Evolutionary conservation across 2,888 invertebrate species (phyloP).

Genomic region (Trissolcus brochymenae): DNA sequence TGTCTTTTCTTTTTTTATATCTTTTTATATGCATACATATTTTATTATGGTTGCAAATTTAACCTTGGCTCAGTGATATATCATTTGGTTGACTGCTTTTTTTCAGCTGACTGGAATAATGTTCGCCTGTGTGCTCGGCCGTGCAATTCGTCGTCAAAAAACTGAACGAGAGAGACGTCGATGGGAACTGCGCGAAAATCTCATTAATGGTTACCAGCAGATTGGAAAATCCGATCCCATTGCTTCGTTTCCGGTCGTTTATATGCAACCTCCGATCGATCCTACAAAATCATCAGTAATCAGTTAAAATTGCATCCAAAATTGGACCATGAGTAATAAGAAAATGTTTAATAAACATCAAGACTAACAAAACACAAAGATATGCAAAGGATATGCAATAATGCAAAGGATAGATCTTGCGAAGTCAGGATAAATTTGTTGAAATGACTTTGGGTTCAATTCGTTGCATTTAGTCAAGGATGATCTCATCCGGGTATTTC

Average conservation of each 20-base stretch:
- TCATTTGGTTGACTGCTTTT: conserved; percentile 1
- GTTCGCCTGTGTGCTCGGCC: conserved; percentile 92
- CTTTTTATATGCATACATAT: background rate
- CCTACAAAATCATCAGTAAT: conserved; percentile 44
- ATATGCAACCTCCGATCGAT: conserved; percentile 66
- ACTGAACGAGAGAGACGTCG: conserved; percentile 83
- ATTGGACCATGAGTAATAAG: background rate
- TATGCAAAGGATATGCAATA: no score
- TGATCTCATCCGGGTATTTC: no score
- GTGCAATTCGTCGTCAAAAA: conserved; percentile 88
- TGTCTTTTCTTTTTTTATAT: no score
- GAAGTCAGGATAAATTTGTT: background rate
- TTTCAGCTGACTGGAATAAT: conserved; percentile 88
- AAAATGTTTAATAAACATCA: background rate
- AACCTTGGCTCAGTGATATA: background rate
- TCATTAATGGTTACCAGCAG: conserved; percentile 77
- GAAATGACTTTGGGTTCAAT: no score
- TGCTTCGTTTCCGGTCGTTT: conserved; percentile 70
- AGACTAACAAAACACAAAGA: background rate
- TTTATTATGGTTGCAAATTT: background rate
- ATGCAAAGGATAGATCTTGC: no score
- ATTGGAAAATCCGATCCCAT: conserved; percentile 72
- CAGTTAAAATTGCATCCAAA: conserved; percentile 23
- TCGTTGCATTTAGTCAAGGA: no score
- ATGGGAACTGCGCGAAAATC: conserved; percentile 82